Percentiles rank a stretch among this genome's conserved stretches.
phyloP scores from a whole-genome alignment of 2,113 vertebrate species.

The Mesembrinibis cayennensis region DNA sequence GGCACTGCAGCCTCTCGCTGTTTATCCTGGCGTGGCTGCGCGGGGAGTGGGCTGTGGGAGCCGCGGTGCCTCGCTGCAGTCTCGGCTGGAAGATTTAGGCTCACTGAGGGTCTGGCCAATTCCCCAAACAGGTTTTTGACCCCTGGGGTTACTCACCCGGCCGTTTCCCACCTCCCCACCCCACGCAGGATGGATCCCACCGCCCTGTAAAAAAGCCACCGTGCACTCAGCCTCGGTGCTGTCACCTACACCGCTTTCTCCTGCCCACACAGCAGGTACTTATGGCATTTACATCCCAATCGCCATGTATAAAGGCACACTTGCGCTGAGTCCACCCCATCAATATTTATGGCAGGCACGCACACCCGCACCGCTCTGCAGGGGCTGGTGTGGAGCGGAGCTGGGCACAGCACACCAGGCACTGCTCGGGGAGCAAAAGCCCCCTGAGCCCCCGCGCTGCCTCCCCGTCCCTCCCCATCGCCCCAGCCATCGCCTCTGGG shows the following conservation, averaged over 20 bases:
- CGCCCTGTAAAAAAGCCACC: neutral
- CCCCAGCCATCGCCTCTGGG: neutral
- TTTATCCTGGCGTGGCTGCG: neutral
- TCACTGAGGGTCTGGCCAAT: neutral
- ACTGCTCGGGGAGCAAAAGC: neutral
- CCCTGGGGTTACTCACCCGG: neutral
- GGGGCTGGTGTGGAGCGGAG: neutral
- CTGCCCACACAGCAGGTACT: slow-evolving; percentile 3
- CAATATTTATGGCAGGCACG: slow-evolving; percentile 54
- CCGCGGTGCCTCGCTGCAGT: rapidly evolving
- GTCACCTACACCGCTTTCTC: neutral
- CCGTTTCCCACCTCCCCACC: neutral
- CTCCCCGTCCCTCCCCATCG: rapidly evolving
- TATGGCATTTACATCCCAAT: neutral
- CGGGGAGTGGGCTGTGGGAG: neutral
- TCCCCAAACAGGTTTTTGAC: neutral
- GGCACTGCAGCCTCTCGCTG: slow-evolving; percentile 35
- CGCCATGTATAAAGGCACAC: neutral
- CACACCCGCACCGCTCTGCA: slow-evolving; percentile 21
- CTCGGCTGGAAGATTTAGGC: neutral
- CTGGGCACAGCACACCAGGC: neutral
- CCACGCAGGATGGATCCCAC: neutral
- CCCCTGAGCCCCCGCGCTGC: rapidly evolving
- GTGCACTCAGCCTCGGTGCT: neutral
- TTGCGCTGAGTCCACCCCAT: neutral